Percentiles rank a stretch among this genome's conserved stretches.
Evolutionary conservation across 1,140 invertebrate species (phyloP).

Genomic region (Lepidurus arcticus): DNA sequence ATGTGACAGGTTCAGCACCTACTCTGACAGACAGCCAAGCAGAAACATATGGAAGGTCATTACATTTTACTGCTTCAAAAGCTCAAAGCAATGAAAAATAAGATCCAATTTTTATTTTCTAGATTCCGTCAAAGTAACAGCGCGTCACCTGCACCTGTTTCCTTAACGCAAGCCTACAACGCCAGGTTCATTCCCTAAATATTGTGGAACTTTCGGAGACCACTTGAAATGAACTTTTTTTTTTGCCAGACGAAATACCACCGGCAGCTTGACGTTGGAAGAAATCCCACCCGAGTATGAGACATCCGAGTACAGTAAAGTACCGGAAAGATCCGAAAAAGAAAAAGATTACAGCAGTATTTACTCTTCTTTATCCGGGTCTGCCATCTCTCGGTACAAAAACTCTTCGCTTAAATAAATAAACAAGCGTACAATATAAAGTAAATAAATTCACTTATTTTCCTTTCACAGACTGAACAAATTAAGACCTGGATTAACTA

Average conservation of each 20-base stretch:
- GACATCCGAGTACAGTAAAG: not conserved
- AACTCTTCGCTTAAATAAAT: not conserved
- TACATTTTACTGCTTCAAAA: constrained; percentile 33
- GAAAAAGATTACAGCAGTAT: constrained; percentile 33
- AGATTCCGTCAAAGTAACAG: constrained; percentile 25
- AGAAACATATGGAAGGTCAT: constrained; percentile 34
- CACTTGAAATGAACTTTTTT: not conserved
- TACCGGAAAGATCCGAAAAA: constrained; percentile 29
- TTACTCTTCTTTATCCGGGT: constrained; percentile 30
- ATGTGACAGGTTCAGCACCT: constrained; percentile 67
- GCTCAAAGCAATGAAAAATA: constrained; percentile 25
- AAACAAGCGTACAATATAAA: not conserved
- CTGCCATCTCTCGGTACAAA: constrained; percentile 27
- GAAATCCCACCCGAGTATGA: not conserved
- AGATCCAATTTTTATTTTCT: not conserved
- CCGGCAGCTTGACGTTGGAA: constrained; percentile 1
- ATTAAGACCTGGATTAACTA: not conserved
- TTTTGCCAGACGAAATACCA: not conserved
- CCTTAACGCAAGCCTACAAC: constrained; percentile 1
- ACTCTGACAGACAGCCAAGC: constrained; percentile 47
- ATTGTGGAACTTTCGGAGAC: not conserved
- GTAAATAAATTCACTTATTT: not conserved
- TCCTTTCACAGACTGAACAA: constrained; percentile 23
- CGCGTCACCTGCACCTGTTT: constrained; percentile 21
- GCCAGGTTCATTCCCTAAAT: not conserved